Evolutionary conservation across 2,888 invertebrate species (phyloP).

Genomic region (Tinea pellionella): DNA sequence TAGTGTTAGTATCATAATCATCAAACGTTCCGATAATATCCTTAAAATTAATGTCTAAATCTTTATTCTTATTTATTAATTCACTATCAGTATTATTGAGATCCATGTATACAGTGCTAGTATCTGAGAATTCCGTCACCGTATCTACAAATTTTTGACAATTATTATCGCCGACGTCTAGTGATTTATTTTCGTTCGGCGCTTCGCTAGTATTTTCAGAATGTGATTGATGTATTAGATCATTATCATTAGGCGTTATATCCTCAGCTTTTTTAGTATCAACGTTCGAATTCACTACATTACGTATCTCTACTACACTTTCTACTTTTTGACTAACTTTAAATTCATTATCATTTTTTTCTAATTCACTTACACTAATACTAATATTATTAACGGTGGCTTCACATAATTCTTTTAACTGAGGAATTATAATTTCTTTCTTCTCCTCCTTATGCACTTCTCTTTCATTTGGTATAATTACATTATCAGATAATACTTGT

Average conservation of each 20-base stretch:
- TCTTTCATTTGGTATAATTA: not conserved
- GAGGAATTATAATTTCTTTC: conserved; percentile 34
- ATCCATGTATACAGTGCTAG: conserved; percentile 49
- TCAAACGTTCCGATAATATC: conserved; percentile 29
- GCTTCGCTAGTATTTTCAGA: not conserved
- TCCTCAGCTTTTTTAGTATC: conserved; percentile 16
- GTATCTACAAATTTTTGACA: not conserved
- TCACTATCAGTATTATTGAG: conserved; percentile 41
- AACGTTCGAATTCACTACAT: conserved; percentile 19
- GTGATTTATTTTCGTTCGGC: not conserved
- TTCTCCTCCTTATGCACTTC: not conserved
- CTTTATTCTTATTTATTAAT: conserved; percentile 29
- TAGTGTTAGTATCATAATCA: conserved; percentile 23
- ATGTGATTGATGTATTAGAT: not conserved
- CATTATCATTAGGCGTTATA: not conserved
- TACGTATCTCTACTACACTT: conserved; percentile 12
- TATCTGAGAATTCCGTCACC: conserved; percentile 19
- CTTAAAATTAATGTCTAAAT: conserved; percentile 22
- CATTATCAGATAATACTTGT: not conserved
- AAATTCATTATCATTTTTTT: conserved; percentile 16
- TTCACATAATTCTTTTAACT: conserved; percentile 53
- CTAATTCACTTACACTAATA: conserved; percentile 15
- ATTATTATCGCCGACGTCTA: not conserved
- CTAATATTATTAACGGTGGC: conserved; percentile 27
- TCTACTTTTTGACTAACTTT: conserved; percentile 14